Evolutionary conservation across 1,140 invertebrate genomes (phyloP).

Genomic region (Papilio aristodemus): DNA sequence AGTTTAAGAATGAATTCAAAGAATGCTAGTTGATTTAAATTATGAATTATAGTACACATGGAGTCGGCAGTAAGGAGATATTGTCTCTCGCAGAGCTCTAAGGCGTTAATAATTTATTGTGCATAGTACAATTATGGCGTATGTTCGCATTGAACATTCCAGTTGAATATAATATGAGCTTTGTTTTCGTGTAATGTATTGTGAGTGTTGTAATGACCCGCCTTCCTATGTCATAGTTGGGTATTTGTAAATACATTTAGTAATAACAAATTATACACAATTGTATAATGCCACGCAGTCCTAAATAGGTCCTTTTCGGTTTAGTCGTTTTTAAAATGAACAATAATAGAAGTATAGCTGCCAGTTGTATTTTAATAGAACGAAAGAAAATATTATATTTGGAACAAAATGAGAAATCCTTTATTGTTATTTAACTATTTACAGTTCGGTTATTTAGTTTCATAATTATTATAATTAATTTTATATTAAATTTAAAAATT

Average conservation of each 20-base stretch:
- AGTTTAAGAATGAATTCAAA: background rate
- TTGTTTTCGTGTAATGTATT: slow-evolving; percentile 14
- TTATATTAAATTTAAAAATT: too few relatives aligned
- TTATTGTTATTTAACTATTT: too few relatives aligned
- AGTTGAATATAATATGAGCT: slow-evolving; percentile 5
- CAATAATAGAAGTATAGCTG: too few relatives aligned
- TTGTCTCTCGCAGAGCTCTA: background rate
- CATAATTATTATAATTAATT: too few relatives aligned
- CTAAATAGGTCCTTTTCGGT: too few relatives aligned
- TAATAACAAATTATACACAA: background rate
- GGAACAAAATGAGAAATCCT: too few relatives aligned
- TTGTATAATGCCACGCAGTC: too few relatives aligned
- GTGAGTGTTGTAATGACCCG: background rate
- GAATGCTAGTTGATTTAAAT: background rate
- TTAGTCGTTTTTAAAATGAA: too few relatives aligned
- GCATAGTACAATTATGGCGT: slow-evolving; percentile 16
- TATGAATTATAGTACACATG: background rate
- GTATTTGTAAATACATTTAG: background rate
- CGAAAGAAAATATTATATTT: too few relatives aligned
- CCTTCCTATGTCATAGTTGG: background rate
- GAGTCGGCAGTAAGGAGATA: background rate
- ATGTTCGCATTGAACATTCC: slow-evolving; percentile 9
- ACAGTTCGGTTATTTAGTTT: too few relatives aligned
- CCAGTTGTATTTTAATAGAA: too few relatives aligned
- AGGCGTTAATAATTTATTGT: slow-evolving; percentile 16